Percentiles rank a stretch among this genome's conserved stretches.
Evolutionary conservation across 2,888 invertebrate genomes (phyloP).

Genomic region (Drosophila prostipennis): DNA sequence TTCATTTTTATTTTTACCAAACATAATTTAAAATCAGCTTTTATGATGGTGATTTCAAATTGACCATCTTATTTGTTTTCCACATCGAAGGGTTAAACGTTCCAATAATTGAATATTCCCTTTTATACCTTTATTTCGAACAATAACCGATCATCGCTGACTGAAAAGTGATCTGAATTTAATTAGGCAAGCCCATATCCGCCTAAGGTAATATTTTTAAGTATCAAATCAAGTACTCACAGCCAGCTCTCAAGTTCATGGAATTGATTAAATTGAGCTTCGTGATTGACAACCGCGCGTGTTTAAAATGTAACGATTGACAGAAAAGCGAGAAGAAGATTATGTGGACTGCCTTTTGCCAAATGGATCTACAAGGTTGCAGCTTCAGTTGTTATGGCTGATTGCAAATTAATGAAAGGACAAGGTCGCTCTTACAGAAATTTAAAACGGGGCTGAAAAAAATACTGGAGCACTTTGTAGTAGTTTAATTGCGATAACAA

Average conservation of each 20-base stretch:
- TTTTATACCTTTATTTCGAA: no score
- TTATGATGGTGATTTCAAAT: no score
- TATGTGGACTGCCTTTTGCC: constrained; percentile 21
- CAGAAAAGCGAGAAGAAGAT: constrained; percentile 23
- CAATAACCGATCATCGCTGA: constrained; percentile 4
- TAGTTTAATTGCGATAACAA: constrained; percentile 5
- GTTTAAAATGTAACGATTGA: constrained; percentile 28
- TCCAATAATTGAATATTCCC: no score
- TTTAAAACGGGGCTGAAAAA: constrained; percentile 13
- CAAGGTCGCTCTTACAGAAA: constrained; percentile 29
- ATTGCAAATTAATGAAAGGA: constrained; percentile 37
- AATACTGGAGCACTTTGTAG: background rate
- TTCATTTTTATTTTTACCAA: no score
- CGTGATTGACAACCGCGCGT: constrained; percentile 38
- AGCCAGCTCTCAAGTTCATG: constrained; percentile 57
- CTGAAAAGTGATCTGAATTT: constrained; percentile 54
- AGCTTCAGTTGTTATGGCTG: constrained; percentile 29
- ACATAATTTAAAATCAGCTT: no score
- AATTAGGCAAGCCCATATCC: constrained; percentile 49
- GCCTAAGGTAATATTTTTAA: constrained; percentile 26
- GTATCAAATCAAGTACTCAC: constrained; percentile 19
- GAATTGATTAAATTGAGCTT: constrained; percentile 44
- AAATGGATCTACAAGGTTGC: constrained; percentile 32
- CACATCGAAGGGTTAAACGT: no score
- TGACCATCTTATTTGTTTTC: no score